A percentile compares a stretch with the other conserved stretches of the same genome.
These are phyloP conservation scores for Pogonomyrmex barbatus DNA, from an alignment of 1,140 invertebrate genomes.

Conservation along the genomic window DNA sequence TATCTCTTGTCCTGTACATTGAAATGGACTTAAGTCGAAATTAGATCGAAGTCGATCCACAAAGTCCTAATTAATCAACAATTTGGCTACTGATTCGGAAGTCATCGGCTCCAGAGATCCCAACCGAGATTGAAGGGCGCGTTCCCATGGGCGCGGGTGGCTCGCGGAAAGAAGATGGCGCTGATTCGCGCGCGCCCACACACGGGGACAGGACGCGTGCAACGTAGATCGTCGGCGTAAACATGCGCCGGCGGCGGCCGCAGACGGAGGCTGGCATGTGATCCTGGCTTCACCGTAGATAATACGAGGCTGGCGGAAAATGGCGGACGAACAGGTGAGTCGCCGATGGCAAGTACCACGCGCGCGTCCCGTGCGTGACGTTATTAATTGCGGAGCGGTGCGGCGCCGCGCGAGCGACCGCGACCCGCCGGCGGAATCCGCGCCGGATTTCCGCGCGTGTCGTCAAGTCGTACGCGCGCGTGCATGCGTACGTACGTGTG, in stretches of 20 bases:
- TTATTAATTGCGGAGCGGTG: slow-evolving; percentile 56
- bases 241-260: slow-evolving; percentile 56
- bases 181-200: background rate
- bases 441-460: slow-evolving; percentile 49
- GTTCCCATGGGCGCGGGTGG: background rate
- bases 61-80: too few species aligned
- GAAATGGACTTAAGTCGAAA: too few species aligned
- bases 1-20: too few species aligned
- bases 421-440: slow-evolving; percentile 49
- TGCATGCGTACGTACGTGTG: slow-evolving; percentile 17
- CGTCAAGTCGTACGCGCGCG: slow-evolving; percentile 22
- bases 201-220: background rate
- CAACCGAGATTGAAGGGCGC: background rate
- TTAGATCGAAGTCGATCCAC: too few species aligned
- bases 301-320: slow-evolving; percentile 81
- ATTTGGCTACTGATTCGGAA: too few species aligned
- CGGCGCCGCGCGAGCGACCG: slow-evolving; percentile 9
- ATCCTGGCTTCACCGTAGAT: slow-evolving; percentile 78
- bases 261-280: slow-evolving; percentile 70
- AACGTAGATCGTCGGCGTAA: slow-evolving; percentile 48
- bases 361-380: slow-evolving; percentile 57
- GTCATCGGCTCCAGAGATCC: background rate
- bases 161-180: background rate
- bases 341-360: slow-evolving; percentile 81
- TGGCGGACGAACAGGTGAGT: slow-evolving; percentile 89